phyloP scores from a whole-genome alignment of 2,797 vertebrate species.

The Iguana delicatissima region DNA sequence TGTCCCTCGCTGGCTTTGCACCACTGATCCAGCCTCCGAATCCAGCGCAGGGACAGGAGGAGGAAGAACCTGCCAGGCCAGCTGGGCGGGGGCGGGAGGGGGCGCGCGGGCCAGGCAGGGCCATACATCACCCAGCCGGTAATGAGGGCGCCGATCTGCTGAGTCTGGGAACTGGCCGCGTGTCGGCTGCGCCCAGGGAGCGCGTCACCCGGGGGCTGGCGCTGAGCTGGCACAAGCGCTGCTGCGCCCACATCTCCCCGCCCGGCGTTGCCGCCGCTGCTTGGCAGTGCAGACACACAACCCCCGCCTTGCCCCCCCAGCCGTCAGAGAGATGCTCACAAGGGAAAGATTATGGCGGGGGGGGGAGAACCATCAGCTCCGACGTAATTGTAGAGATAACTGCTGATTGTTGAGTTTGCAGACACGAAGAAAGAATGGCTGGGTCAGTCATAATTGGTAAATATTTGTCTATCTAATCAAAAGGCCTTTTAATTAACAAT shows the following conservation, averaged over 20 bases:
- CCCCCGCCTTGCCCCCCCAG: background rate
- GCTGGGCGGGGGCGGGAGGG: background rate
- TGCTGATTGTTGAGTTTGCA: slow-evolving; percentile 72
- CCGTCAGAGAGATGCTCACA: background rate
- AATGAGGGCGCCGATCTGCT: slow-evolving; percentile 11
- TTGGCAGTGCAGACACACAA: background rate
- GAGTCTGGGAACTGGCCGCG: background rate
- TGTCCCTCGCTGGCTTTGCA: background rate
- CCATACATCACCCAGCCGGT: background rate
- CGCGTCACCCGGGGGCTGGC: background rate
- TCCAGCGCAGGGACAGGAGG: background rate
- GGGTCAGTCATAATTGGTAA: slow-evolving; percentile 81
- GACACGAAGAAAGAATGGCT: slow-evolving; percentile 63
- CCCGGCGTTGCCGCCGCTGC: background rate
- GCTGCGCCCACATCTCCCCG: rapidly evolving
- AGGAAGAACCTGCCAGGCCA: background rate
- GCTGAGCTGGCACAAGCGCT: background rate
- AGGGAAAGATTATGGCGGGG: background rate
- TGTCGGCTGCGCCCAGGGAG: background rate
- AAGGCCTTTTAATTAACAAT: slow-evolving; percentile 84
- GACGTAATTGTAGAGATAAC: slow-evolving; percentile 59
- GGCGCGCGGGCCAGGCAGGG: background rate
- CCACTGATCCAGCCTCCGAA: background rate
- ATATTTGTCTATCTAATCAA: slow-evolving; percentile 85
- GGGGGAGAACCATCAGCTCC: slow-evolving; percentile 37